phyloP scores from a whole-genome alignment of 1,140 invertebrate genomes.

The Drosophila azteca region DNA sequence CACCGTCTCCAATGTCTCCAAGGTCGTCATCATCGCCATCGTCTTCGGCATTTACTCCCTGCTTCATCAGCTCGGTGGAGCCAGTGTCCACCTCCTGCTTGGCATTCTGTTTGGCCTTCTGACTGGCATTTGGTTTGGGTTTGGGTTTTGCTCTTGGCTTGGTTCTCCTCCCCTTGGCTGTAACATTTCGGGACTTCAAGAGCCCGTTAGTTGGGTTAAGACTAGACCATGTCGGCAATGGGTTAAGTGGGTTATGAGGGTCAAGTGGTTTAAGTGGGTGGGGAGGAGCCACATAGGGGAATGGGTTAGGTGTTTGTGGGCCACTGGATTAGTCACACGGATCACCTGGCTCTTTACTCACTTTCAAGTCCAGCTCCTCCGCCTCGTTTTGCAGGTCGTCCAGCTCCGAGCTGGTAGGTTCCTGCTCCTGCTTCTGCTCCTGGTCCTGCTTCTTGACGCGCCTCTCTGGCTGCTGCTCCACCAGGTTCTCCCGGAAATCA shows the following conservation, averaged over 20 bases:
- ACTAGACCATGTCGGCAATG: constrained; percentile 34
- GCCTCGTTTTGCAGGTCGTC: constrained; percentile 13
- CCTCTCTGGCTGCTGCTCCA: constrained; percentile 45
- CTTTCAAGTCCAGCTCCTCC: constrained; percentile 16
- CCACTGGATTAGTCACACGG: constrained; percentile 51
- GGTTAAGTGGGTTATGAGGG: constrained; percentile 7
- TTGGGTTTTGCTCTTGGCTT: constrained; percentile 26
- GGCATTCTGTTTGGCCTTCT: constrained; percentile 4
- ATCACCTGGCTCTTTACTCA: constrained; percentile 25
- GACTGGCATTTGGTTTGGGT: neutral
- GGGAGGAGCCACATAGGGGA: too few species aligned
- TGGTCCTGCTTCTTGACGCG: neutral
- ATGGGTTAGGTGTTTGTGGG: neutral
- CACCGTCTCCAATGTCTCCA: constrained; percentile 7
- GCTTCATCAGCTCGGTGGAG: constrained; percentile 34
- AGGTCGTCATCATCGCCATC: constrained; percentile 1
- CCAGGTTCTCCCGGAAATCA: constrained; percentile 71
- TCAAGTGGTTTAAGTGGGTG: constrained; percentile 22
- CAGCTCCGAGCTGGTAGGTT: constrained; percentile 13
- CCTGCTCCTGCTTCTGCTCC: neutral
- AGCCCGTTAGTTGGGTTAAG: constrained; percentile 42
- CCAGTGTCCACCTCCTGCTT: constrained; percentile 36
- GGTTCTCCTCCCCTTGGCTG: constrained; percentile 50
- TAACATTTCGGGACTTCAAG: constrained; percentile 62
- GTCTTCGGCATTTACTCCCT: constrained; percentile 4